Conservation (phyloP, 2,113 vertebrate genomes). For the Caracal caracal region DNA sequence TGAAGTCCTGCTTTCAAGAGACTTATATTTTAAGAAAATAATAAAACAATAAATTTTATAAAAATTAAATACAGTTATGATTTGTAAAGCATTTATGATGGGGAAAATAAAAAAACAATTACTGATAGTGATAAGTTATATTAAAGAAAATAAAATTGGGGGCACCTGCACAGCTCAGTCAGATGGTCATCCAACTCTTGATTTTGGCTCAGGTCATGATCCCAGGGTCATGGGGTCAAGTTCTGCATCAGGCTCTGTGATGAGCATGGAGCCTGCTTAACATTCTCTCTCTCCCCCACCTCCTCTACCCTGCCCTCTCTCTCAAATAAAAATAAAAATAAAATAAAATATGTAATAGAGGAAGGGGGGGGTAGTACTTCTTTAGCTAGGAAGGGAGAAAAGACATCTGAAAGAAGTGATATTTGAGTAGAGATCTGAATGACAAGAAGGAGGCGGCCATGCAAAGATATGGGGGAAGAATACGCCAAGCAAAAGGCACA, state of each 20-base stretch:
- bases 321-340: background rate
- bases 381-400: background rate
- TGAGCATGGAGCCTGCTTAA: too few relatives aligned
- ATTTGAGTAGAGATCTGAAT: background rate
- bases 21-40: constrained; percentile 39
- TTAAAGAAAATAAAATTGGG: background rate
- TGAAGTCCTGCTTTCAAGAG: background rate
- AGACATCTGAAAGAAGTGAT: background rate
- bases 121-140: background rate
- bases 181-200: too few relatives aligned
- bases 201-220: too few relatives aligned
- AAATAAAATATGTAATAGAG: background rate
- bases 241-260: too few relatives aligned
- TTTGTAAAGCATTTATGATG: background rate
- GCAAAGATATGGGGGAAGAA: background rate
- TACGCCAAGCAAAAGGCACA: background rate
- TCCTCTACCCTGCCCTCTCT: too few relatives aligned
- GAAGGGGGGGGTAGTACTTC: background rate
- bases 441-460: background rate
- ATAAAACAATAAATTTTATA: background rate
- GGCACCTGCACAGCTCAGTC: too few relatives aligned
- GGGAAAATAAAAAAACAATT: constrained; percentile 8
- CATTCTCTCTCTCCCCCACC: too few relatives aligned
- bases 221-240: too few relatives aligned
- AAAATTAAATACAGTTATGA: constrained; percentile 31